Conservation (phyloP, 2,797 vertebrate genomes). For the Neopelma chrysocephalum region DNA sequence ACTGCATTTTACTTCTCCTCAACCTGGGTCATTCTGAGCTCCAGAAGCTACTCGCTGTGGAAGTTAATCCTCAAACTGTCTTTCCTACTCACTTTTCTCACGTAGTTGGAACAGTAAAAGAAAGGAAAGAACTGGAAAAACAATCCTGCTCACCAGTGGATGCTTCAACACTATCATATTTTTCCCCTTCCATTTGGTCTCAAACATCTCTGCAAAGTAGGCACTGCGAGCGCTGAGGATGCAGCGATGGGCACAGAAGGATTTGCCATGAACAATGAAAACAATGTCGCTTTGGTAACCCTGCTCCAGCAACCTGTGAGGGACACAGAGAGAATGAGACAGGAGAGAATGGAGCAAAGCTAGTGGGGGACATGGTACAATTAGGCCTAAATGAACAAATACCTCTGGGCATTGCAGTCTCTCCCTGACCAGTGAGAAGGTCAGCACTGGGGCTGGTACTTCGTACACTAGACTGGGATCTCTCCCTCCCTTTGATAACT, state of each 20-base stretch:
- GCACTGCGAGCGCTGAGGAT: constrained; percentile 89
- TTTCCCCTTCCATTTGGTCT: constrained; percentile 94
- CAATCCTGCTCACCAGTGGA: constrained; percentile 84
- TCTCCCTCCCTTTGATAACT: neutral
- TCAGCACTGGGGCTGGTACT: neutral
- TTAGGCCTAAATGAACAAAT: neutral
- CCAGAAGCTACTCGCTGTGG: neutral
- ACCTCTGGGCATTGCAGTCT: neutral
- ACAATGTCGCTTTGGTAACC: constrained; percentile 88
- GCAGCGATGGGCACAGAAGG: constrained; percentile 90
- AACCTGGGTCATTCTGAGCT: neutral
- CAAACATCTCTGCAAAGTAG: constrained; percentile 95
- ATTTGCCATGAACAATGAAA: constrained; percentile 91
- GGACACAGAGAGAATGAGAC: neutral
- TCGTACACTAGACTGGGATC: neutral
- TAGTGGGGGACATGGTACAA: neutral
- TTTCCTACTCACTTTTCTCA: neutral
- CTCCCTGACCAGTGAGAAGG: neutral
- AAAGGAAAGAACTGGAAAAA: neutral
- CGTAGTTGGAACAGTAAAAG: neutral
- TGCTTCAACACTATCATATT: constrained; percentile 90
- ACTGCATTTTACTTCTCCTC: neutral
- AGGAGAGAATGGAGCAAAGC: neutral
- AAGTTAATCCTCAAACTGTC: neutral
- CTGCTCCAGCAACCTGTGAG: constrained; percentile 89